These are phyloP conservation scores for Diaprepes abbreviatus DNA, from an alignment of 2,888 invertebrate species.

Conservation along the genomic window DNA sequence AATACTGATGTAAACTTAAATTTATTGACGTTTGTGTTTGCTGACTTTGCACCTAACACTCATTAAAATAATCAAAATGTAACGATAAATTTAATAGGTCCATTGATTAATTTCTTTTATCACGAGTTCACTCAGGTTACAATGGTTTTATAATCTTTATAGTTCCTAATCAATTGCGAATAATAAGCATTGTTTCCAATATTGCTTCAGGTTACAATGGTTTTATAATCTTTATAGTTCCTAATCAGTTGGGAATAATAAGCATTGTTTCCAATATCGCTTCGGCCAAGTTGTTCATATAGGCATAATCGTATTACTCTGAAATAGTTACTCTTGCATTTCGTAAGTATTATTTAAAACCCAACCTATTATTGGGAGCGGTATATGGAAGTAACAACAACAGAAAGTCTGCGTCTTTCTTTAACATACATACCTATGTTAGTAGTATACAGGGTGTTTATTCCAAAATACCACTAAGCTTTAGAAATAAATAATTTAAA, in stretches of 20 bases:
- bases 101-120: too few species aligned
- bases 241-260: neutral
- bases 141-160: neutral
- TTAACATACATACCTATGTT: constrained; percentile 27
- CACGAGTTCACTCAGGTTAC: too few species aligned
- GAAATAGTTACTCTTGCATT: constrained; percentile 42
- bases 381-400: constrained; percentile 33
- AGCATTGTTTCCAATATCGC: constrained; percentile 6
- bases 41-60: too few species aligned
- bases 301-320: constrained; percentile 30
- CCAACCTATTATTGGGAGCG: constrained; percentile 45
- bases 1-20: too few species aligned
- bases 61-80: too few species aligned
- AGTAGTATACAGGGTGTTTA: constrained; percentile 8
- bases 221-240: neutral
- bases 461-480: neutral
- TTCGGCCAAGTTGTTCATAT: constrained; percentile 1
- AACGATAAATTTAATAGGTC: too few species aligned
- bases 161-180: neutral
- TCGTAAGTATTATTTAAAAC: constrained; percentile 48
- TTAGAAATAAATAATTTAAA: too few species aligned
- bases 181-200: constrained; percentile 8
- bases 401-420: constrained; percentile 36
- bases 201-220: too few species aligned
- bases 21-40: too few species aligned